Base-by-base conservation (phyloP, 1,140 invertebrate species). In the Bombus superbus region DNA sequence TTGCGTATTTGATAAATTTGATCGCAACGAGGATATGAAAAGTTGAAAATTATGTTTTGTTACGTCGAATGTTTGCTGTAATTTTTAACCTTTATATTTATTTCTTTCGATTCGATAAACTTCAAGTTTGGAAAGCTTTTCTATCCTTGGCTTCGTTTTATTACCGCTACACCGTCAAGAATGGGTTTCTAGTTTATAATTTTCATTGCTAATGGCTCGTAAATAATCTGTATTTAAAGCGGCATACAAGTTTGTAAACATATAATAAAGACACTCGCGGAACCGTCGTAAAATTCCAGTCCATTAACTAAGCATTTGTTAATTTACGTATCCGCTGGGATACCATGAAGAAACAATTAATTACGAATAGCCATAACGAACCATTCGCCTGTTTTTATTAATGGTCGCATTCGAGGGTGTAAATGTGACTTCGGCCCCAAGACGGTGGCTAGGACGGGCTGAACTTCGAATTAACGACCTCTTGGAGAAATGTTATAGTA, bases 351-450 rank as follows among this genome's bases (percentile, higher is more conserved):
- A 80, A 68, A 85, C 77, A 85, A 85, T 85, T 85, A 85, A 85
- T 85, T 85, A 79, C 77, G 83, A 85, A 85, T 80, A 53, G 77
- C 83, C 77, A 85, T 80, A 85, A 85, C 68, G 83, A 80, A 80
- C 83, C 83, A 80, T 85, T 85, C 83, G 28, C 83, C 83, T 85
- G 83, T 85, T 85, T 85, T 85, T 85, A 85, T 85, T 85, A 85
- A 85, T 85, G 77, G 77, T 35, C 83, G 68, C 42, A 71, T 57
- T 85, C 76, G 83, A 85, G 83, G 68, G 68, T 85, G 83, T 72
- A 85, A 85, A 85, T 77, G 83, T 85, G 83, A 85, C 83, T 85
- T 80, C 22, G 68, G 66, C 83, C 77, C 76, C 83, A 85, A 85
- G 83, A 85, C 76, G 83, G 35, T 42, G 66, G 68, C 76, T 42